phyloP scores from a whole-genome alignment of 2,888 invertebrate genomes.

The Melinaea marsaeus region DNA sequence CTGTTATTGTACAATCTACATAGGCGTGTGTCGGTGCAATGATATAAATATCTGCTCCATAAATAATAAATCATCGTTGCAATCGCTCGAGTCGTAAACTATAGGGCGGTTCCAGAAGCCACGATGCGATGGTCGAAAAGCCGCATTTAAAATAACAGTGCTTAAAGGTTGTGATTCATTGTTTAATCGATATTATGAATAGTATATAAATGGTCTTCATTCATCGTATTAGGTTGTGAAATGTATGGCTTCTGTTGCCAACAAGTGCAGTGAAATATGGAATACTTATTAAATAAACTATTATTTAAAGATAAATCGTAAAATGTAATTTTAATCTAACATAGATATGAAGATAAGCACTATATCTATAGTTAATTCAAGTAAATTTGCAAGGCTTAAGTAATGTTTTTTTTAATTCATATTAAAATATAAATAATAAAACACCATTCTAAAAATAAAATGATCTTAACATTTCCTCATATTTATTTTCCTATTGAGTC shows the following conservation, averaged over 20 bases:
- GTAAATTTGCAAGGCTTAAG: too few species aligned
- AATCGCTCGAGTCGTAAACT: neutral
- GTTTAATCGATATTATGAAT: slow-evolving; percentile 24
- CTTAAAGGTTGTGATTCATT: slow-evolving; percentile 27
- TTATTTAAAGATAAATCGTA: neutral
- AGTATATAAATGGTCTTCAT: slow-evolving; percentile 14
- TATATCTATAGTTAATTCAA: too few species aligned
- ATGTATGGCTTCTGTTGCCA: slow-evolving; percentile 20
- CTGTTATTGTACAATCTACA: slow-evolving; percentile 44
- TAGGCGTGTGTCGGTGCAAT: slow-evolving; percentile 40
- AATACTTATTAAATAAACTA: neutral
- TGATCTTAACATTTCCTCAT: too few species aligned
- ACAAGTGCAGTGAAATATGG: neutral
- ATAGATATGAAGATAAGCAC: too few species aligned
- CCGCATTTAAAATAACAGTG: slow-evolving; percentile 12
- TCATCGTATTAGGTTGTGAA: slow-evolving; percentile 22
- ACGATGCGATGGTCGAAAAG: slow-evolving; percentile 29
- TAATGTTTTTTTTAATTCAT: too few species aligned
- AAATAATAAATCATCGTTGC: slow-evolving; percentile 12
- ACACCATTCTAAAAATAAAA: too few species aligned
- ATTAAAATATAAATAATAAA: too few species aligned
- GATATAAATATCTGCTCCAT: slow-evolving; percentile 43
- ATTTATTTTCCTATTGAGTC: too few species aligned
- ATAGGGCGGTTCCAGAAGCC: slow-evolving; percentile 39
- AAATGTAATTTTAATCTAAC: too few species aligned